Evolutionary conservation across 2,888 invertebrate species (phyloP), one percentile per base, ranked within the genome.

Genomic region (Noctua janthina): DNA sequence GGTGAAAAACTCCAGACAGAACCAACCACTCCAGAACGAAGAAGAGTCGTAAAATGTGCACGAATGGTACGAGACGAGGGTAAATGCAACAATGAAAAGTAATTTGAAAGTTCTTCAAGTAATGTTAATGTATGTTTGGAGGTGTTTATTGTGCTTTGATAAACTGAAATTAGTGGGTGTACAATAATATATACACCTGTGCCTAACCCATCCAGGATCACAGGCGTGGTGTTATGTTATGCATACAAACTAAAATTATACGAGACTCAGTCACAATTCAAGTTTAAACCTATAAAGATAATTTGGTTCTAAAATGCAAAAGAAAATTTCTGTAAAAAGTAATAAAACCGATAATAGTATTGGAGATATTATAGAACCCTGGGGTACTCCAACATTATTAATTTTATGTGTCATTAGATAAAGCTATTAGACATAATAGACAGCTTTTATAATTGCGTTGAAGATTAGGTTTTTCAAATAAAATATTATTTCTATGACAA

Each of bases 1-100:
- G 68, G 79, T 81, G 84, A 87, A 85, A 88, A 88, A 81, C 77
- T 85, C 77, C 78, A 78, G 83, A 79, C 82, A 82, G 82, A 80
- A 87, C 75, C 78, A 84, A 76, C 70, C 79, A 54, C 82, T 82
- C 66, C 11, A 35, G 39, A 51, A 59, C 43, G 74, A 85, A 77
- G 75, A 62, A 17, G 59, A 79, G 84, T 90, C 84, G 76, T 86
- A 85, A 79, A 81, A 82, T 81, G 83, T 76, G 72, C 80, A 78
- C 67, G 75, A 62, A 74, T 66, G 74, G 43, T 39, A 51, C 49
- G 56, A 69, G 51, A 72, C 56, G 68, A 74, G 59, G 35, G 49
- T 49, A 35, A 83, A 76, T 78, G 74, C 87, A 79, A 88, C 77
- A 87, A 86, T 74, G 46, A 59, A 39, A 76, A 74, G 66, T 74